phyloP scores from a whole-genome alignment of 2,113 vertebrate species.

The Rhinoptilus africanus region DNA sequence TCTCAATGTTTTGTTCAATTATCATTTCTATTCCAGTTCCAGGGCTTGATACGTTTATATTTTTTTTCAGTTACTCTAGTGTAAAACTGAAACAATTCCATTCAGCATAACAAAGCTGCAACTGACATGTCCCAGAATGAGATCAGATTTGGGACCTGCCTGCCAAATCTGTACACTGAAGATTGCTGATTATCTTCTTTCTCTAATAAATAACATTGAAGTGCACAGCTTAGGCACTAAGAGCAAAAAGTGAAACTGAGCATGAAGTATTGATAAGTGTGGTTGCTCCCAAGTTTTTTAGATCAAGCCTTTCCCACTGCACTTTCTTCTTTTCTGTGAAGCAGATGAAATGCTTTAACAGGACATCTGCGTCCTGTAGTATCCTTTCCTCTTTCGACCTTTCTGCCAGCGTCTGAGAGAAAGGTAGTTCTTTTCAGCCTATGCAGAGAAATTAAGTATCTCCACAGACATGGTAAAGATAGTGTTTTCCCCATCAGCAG shows the following conservation, averaged over 20 bases:
- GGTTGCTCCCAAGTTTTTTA: neutral
- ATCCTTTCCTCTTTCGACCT: neutral
- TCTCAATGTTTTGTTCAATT: neutral
- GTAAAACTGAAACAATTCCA: neutral
- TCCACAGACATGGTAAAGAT: neutral
- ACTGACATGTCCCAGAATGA: neutral
- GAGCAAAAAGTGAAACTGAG: neutral
- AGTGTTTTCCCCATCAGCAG: neutral
- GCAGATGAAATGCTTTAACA: neutral
- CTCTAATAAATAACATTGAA: neutral
- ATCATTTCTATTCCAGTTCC: neutral
- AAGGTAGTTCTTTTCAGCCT: neutral
- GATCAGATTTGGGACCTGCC: neutral
- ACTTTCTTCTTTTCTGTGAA: neutral
- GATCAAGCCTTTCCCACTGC: neutral
- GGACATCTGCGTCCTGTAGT: neutral
- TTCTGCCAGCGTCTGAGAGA: neutral
- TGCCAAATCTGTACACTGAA: neutral
- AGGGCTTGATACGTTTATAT: too few relatives aligned
- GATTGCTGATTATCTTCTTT: neutral
- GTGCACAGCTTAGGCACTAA: neutral
- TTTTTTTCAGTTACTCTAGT: neutral
- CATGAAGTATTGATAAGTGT: neutral
- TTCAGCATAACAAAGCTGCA: neutral
- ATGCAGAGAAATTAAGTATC: neutral